Evolutionary conservation across 1,140 invertebrate species (phyloP).

Genomic region (Tetramorium simillimum): DNA sequence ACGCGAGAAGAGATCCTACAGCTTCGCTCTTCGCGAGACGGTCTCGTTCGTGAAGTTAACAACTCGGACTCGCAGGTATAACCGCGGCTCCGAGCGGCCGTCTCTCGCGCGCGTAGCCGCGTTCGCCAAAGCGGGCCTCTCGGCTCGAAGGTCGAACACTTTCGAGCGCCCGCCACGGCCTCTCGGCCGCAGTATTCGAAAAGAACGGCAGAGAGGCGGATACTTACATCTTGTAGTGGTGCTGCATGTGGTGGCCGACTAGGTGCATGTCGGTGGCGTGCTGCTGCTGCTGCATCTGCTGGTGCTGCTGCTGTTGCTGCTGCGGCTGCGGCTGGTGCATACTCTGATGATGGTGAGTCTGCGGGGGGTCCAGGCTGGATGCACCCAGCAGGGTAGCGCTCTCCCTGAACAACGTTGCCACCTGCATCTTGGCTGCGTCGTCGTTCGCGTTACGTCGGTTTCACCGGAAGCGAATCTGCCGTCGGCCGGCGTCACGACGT

Average conservation of each 20-base stretch:
- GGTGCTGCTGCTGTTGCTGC: conserved; percentile 73
- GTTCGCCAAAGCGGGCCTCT: conserved; percentile 6
- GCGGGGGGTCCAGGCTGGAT: conserved; percentile 86
- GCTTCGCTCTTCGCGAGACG: conserved; percentile 4
- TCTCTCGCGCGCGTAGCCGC: conserved; percentile 1
- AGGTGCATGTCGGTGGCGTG: conserved; percentile 80
- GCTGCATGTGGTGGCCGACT: conserved; percentile 83
- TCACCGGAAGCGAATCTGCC: conserved; percentile 27
- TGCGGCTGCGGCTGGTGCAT: conserved; percentile 80
- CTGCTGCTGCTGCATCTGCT: conserved; percentile 73
- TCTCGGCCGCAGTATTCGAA: conserved; percentile 39
- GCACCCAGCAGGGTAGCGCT: conserved; percentile 89
- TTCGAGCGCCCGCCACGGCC: conserved; percentile 36
- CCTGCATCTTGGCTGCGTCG: conserved; percentile 86
- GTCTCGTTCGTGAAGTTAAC: background rate
- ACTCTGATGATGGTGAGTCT: conserved; percentile 82
- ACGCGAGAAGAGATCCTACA: background rate
- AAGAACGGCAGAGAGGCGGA: conserved; percentile 31
- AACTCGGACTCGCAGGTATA: background rate
- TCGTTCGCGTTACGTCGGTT: background rate
- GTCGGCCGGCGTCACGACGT: conserved; percentile 56
- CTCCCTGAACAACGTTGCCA: conserved; percentile 90
- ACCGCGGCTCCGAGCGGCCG: background rate
- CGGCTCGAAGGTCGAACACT: conserved; percentile 48
- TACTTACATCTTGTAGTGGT: conserved; percentile 85